Conservation (phyloP, 2,888 invertebrate genomes). For the Lucinisca nassula region DNA sequence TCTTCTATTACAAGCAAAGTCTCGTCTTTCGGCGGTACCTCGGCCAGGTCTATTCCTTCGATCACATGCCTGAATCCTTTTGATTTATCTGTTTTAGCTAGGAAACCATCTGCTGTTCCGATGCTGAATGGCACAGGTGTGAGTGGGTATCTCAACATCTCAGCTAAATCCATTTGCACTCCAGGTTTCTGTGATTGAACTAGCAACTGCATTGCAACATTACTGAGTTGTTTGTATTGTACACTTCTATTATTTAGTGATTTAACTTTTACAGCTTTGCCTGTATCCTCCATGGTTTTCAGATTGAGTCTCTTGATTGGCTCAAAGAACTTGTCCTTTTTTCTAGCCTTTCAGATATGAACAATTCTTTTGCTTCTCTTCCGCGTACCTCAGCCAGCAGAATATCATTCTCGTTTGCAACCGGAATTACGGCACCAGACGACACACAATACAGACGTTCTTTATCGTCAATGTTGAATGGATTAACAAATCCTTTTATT, state of each 20-base stretch:
- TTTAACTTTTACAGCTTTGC: constrained; percentile 33
- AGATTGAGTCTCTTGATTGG: constrained; percentile 38
- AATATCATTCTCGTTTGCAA: constrained; percentile 16
- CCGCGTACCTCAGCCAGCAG: constrained; percentile 11
- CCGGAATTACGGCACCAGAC: constrained; percentile 43
- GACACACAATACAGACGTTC: constrained; percentile 50
- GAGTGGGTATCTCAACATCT: constrained; percentile 14
- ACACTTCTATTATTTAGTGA: constrained; percentile 29
- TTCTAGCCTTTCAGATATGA: constrained; percentile 37
- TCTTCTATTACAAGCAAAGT: constrained; percentile 24
- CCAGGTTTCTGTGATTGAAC: constrained; percentile 19
- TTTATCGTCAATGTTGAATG: constrained; percentile 51
- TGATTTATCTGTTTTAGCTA: constrained; percentile 39
- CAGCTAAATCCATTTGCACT: constrained; percentile 18
- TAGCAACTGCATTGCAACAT: constrained; percentile 40
- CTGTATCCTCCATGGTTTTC: constrained; percentile 40
- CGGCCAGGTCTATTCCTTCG: not conserved
- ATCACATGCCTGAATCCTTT: constrained; percentile 33
- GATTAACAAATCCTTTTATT: constrained; percentile 54
- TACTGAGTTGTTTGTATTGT: constrained; percentile 53
- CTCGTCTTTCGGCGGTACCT: not conserved
- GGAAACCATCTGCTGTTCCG: constrained; percentile 29
- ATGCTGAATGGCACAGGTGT: constrained; percentile 35
- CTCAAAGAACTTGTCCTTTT: constrained; percentile 36
- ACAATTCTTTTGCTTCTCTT: constrained; percentile 24